Conservation (phyloP, 2,797 vertebrate species). For the Mareca penelope region DNA sequence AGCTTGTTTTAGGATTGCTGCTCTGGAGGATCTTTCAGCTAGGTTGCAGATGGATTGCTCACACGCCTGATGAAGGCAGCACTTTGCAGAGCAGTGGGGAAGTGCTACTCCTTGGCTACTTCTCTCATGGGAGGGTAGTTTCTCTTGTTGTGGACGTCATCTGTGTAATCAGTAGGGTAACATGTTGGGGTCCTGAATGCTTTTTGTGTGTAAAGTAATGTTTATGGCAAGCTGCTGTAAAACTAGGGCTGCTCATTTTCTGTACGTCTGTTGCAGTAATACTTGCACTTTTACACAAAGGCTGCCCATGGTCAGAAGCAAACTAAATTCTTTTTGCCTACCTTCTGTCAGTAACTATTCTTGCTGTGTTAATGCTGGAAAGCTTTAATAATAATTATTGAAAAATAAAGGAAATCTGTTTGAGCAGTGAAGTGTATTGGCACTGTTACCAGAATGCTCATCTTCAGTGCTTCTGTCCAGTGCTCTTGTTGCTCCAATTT, state of each 20-base stretch:
- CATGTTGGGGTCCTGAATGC: not conserved
- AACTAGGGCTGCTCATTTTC: not conserved
- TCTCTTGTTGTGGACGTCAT: not conserved
- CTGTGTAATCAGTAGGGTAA: not conserved
- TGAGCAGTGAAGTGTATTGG: not conserved
- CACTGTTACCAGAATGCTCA: not conserved
- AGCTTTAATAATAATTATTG: not conserved
- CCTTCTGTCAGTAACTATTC: not conserved
- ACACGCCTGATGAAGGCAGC: not conserved
- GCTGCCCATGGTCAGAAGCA: not conserved
- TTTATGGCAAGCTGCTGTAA: not conserved
- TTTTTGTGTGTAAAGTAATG: not conserved
- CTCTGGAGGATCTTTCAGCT: not conserved
- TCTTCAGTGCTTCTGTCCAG: not conserved
- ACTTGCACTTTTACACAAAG: not conserved
- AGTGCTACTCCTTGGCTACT: not conserved
- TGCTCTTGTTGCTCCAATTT: not conserved
- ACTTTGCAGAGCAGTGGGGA: not conserved
- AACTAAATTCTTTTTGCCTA: not conserved
- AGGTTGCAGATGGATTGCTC: not conserved
- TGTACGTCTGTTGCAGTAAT: not conserved
- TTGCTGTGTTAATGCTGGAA: not conserved
- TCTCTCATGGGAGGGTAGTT: not conserved
- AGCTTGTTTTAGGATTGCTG: not conserved
- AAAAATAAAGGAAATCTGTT: not conserved